Evolutionary conservation across 1,140 invertebrate genomes (phyloP), one percentile per base, ranked within the genome.

Genomic region (Leguminivora glycinivorella): DNA sequence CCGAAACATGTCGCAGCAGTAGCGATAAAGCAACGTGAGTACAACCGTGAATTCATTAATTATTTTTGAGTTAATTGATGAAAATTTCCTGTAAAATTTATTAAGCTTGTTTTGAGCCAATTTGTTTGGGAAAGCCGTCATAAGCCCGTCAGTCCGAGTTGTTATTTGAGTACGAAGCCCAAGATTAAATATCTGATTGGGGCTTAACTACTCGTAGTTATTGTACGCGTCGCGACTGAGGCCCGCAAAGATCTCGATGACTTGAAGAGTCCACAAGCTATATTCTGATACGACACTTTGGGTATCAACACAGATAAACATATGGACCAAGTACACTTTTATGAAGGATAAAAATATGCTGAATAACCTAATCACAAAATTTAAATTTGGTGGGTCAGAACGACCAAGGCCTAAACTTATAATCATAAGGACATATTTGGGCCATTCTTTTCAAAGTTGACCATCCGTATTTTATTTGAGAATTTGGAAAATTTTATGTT

Each of bases 171-270:
- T 34, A 29, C n/a, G 25, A 63, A 63, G 58, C 58, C n/a, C 14
- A 70, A 63, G 66, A 78, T 77, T 72, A 75, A 71, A 60, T 69
- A 72, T 80, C 70, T 83, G 81, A 85, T 87, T 85, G 83, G 82
- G 71, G 82, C 81, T 87, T 83, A 80, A 78, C 40, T 82, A n/a
- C n/a, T n/a, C n/a, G n/a, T n/a, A 77, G 75, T 79, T 72, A 85
- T 83, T 80, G 77, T 74, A 71, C 77, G 79, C 75, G 77, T 74
- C 70, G 40, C 10, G 38, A 67, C 52, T 25, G 56, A 25, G 56
- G 38, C 31, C 29, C 67, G 34, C 60, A 73, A 66, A 66, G 56
- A 73, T 70, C 26, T 68, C 38, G 58, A 29, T 63, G 67, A 76
- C 68, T 77, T 24, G 67, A 70, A 78, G 75, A 78, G 75, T 75